These are phyloP conservation scores for Zele albiditarsus DNA, from an alignment of 2,888 invertebrate genomes.

Conservation along the genomic window DNA sequence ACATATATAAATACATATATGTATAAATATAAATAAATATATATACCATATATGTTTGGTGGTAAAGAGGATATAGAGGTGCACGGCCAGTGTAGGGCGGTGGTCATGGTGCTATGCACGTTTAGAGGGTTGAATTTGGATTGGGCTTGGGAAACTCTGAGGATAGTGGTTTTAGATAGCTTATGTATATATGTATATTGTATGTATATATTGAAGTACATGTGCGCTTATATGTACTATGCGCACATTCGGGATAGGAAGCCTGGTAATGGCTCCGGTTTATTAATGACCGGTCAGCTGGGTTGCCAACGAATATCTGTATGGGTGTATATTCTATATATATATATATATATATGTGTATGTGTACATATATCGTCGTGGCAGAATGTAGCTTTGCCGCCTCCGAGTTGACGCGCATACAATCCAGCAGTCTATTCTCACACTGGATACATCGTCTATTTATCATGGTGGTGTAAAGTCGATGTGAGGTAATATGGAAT, in stretches of 20 bases:
- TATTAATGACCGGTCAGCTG: constrained; percentile 72
- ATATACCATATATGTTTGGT: constrained; percentile 4
- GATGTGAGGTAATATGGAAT: constrained; percentile 9
- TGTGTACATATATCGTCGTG: constrained; percentile 54
- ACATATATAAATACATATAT: not conserved
- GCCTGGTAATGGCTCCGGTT: constrained; percentile 70
- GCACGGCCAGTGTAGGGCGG: constrained; percentile 5
- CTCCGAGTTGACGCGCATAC: constrained; percentile 37
- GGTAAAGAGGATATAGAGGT: constrained; percentile 21
- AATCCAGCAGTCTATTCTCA: constrained; percentile 39
- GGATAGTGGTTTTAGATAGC: constrained; percentile 66
- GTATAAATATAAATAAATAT: not conserved
- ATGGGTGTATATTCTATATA: constrained; percentile 41
- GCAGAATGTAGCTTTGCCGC: constrained; percentile 36
- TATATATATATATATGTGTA: not conserved
- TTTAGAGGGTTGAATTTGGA: constrained; percentile 55
- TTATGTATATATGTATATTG: constrained; percentile 33
- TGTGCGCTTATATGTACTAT: constrained; percentile 43
- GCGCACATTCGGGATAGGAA: constrained; percentile 43
- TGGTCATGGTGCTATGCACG: constrained; percentile 27
- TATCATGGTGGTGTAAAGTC: constrained; percentile 35
- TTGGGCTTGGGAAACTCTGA: constrained; percentile 64
- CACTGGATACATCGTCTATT: constrained; percentile 33
- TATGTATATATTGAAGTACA: constrained; percentile 30
- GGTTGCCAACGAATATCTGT: constrained; percentile 63